Evolutionary conservation across 2,797 vertebrate genomes (phyloP).

Genomic region (Enteromius argenteus): DNA sequence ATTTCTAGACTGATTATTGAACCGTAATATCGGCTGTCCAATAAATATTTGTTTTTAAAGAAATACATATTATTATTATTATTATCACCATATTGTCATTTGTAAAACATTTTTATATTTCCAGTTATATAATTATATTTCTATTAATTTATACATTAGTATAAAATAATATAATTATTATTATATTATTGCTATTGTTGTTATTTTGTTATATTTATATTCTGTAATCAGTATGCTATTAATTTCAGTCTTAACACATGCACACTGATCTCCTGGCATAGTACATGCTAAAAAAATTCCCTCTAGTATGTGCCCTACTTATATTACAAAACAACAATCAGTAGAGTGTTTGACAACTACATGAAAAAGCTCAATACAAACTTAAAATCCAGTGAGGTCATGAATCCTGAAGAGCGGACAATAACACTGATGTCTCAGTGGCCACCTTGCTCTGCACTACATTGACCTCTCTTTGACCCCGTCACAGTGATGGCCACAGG

Average conservation of each 20-base stretch:
- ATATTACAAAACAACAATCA: neutral
- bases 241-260: neutral
- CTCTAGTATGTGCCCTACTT: conserved; percentile 2
- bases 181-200: too few relatives aligned
- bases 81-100: neutral
- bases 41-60: neutral
- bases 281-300: neutral
- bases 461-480: conserved; percentile 24
- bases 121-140: neutral
- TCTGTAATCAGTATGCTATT: neutral
- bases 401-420: neutral
- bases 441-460: neutral
- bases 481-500: conserved; percentile 2
- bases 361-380: neutral
- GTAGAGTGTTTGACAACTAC: neutral
- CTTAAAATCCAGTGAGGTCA: neutral
- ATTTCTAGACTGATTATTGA: neutral
- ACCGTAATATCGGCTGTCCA: neutral
- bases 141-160: neutral
- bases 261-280: neutral
- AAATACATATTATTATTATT: neutral
- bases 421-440: neutral
- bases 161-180: too few relatives aligned
- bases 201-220: neutral
- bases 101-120: neutral